Conservation (phyloP, 2,888 invertebrate species). For the Agapostemon virescens region DNA sequence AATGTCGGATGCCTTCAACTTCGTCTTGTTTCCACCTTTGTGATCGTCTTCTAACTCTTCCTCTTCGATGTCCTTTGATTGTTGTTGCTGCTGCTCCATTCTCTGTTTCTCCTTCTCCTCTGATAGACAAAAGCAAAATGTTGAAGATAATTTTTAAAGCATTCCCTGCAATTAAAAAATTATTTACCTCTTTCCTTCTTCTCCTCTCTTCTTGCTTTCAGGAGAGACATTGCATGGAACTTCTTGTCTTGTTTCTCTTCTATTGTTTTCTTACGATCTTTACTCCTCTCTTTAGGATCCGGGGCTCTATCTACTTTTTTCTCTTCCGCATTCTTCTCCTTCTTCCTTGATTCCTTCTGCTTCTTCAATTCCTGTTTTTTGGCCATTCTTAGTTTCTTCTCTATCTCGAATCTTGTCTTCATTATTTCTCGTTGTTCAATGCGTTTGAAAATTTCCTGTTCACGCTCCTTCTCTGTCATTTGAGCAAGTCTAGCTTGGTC, state of each 20-base stretch:
- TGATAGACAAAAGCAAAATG: constrained; percentile 47
- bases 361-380: constrained; percentile 88
- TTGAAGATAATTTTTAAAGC: background rate
- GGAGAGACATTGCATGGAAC: constrained; percentile 94
- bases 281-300: constrained; percentile 89
- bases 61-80: constrained; percentile 79
- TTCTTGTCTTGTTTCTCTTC: constrained; percentile 94
- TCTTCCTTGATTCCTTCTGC: constrained; percentile 80
- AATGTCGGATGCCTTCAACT: constrained; percentile 96
- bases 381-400: constrained; percentile 93
- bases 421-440: constrained; percentile 96
- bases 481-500: constrained; percentile 94
- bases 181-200: constrained; percentile 86
- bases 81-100: constrained; percentile 80
- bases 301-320: constrained; percentile 82
- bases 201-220: constrained; percentile 95
- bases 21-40: constrained; percentile 80
- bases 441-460: constrained; percentile 97
- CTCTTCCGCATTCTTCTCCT: constrained; percentile 81
- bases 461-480: constrained; percentile 97
- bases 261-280: constrained; percentile 94
- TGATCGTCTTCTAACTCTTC: constrained; percentile 79
- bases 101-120: constrained; percentile 82
- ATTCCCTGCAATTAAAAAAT: background rate
- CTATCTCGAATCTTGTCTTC: constrained; percentile 97